Base-by-base conservation (phyloP, 2,113 vertebrate genomes). In the Collichthys lucidus region DNA sequence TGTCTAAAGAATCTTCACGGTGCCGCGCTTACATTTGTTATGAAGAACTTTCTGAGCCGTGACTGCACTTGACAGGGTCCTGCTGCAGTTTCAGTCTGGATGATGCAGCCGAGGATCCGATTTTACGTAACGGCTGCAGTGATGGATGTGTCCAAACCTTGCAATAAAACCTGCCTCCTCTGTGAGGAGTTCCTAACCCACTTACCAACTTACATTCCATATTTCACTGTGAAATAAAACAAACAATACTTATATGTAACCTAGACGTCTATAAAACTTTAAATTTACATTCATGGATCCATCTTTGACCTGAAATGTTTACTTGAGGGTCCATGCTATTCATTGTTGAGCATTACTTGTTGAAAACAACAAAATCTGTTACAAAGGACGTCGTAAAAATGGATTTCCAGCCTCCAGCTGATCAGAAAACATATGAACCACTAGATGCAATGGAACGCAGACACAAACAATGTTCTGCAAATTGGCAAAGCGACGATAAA, bases 61-160 rank as follows among this genome's bases (percentile, higher is more conserved):
- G 29, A 29, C 29, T 35, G 2, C 22, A 17, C 59, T 35, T 73
- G 85, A 86, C 85, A 71, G 79, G 73, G 70, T 64, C 77, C 76
- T 79, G 88, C 64, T 65, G 0, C 77, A 64, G 42, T 67, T 82
- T 86, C 84, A 80, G 60, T 71, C 49, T 17, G 31, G 31, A 26
- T 53, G 80, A 79, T 59, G 17, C 57, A 65, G 66, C 66, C 19
- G 67, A 50, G 56, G 76, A 72, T 85, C 44, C 19, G 74, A 84
- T 72, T 84, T 84, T 72, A 71, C 19, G 14, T 22, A 79, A 62
- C 71, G 73, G 65, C 76, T 52, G 17, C 52, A 3, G 68, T 44
- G 70, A 84, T 20, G 78, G 61, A 82, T 84, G 65, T 19, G 59
- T 81, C 79, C 59, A 49, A 74, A 84, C 68, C 53, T 7, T 85